Evolutionary conservation across 2,888 invertebrate species (phyloP).

Genomic region (Ptychoptera contaminata): DNA sequence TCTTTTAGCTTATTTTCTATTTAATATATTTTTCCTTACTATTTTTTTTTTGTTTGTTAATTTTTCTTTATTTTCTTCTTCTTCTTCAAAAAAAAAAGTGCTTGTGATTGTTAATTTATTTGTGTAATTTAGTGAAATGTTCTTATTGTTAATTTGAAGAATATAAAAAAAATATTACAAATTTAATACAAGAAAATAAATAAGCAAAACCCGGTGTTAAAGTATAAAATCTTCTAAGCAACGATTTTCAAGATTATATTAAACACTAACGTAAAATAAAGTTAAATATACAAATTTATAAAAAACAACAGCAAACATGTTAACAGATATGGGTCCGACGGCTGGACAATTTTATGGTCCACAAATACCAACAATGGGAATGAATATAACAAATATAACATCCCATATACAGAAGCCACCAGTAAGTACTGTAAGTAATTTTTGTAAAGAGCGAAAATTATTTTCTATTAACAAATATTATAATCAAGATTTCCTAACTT

Average conservation of each 20-base stretch:
- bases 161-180: neutral
- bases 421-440: constrained; percentile 30
- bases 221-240: neutral
- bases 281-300: too few relatives aligned
- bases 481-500: neutral
- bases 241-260: too few relatives aligned
- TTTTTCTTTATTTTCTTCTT: too few relatives aligned
- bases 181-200: neutral
- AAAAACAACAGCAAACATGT: constrained; percentile 24
- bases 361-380: constrained; percentile 42
- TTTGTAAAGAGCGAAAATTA: neutral
- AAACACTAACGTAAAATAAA: too few relatives aligned
- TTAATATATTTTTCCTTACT: too few relatives aligned
- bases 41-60: too few relatives aligned
- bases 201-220: neutral
- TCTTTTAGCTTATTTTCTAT: too few relatives aligned
- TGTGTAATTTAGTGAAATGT: too few relatives aligned
- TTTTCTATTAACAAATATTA: neutral
- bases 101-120: too few relatives aligned
- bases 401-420: constrained; percentile 31
- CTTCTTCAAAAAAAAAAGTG: too few relatives aligned
- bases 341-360: constrained; percentile 43
- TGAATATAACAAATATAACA: constrained; percentile 36
- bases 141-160: neutral
- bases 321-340: constrained; percentile 44